Conservation (phyloP, 2,888 invertebrate species). For the Diadegma fenestrale region DNA sequence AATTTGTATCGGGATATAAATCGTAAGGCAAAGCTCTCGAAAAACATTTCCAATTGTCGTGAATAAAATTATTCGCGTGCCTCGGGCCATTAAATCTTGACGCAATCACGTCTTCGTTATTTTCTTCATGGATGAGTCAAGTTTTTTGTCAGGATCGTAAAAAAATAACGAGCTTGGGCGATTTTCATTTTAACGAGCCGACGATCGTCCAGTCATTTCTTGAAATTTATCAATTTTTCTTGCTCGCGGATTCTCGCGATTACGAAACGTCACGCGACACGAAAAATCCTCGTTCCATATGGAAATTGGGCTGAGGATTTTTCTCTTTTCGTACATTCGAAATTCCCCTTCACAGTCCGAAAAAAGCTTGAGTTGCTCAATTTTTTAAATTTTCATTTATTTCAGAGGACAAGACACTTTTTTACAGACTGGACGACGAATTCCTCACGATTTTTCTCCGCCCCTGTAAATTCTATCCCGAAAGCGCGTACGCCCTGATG, state of each 20-base stretch:
- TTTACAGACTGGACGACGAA: conserved; percentile 91
- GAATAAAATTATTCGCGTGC: conserved; percentile 10
- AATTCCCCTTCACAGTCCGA: too few species aligned
- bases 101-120: background rate
- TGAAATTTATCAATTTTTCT: background rate
- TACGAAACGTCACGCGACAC: conserved; percentile 11
- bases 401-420: conserved; percentile 88
- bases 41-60: background rate
- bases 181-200: conserved; percentile 24
- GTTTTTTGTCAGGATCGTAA: background rate
- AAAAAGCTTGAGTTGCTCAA: background rate
- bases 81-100: background rate
- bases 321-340: background rate
- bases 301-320: background rate
- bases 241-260: background rate
- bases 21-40: background rate
- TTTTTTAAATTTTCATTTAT: background rate
- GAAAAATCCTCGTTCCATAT: background rate
- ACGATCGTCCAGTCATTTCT: background rate
- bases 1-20: background rate
- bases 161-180: conserved; percentile 5
- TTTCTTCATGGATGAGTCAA: background rate
- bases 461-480: conserved; percentile 93
- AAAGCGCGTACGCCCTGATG: conserved; percentile 93
- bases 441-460: conserved; percentile 92